Conservation (phyloP, 2,113 vertebrate species). For the Megaleporinus macrocephalus region DNA sequence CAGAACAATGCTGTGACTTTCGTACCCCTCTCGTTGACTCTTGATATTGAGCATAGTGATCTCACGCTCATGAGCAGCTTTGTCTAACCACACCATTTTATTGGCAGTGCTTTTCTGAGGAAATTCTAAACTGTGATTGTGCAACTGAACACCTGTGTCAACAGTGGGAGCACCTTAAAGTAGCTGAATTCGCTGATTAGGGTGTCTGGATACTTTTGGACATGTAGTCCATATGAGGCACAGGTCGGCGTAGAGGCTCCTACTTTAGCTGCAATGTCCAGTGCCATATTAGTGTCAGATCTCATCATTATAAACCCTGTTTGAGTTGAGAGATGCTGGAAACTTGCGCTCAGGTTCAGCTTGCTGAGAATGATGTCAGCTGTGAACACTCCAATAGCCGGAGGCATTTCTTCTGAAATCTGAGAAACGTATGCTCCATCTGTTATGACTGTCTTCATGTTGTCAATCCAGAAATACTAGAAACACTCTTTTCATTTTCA, state of each 20-base stretch:
- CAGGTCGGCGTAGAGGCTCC: not conserved
- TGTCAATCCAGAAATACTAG: slow-evolving; percentile 50
- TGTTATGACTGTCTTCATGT: slow-evolving; percentile 34
- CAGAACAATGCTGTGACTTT: too few relatives aligned
- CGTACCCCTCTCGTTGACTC: too few relatives aligned
- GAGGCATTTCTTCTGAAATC: slow-evolving; percentile 68
- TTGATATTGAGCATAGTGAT: too few relatives aligned
- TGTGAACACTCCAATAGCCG: slow-evolving; percentile 71
- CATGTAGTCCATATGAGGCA: not conserved
- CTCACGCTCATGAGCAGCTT: too few relatives aligned
- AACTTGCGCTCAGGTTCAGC: slow-evolving; percentile 68
- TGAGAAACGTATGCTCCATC: slow-evolving; percentile 68
- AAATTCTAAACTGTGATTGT: too few relatives aligned
- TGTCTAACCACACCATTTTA: too few relatives aligned
- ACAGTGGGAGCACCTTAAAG: too few relatives aligned
- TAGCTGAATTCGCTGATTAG: too few relatives aligned
- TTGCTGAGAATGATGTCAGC: slow-evolving; percentile 70
- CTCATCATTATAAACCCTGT: slow-evolving; percentile 47
- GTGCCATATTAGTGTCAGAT: slow-evolving; percentile 30
- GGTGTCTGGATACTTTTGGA: too few relatives aligned
- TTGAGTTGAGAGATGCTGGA: slow-evolving; percentile 67
- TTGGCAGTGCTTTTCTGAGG: too few relatives aligned
- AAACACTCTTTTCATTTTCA: slow-evolving; percentile 12
- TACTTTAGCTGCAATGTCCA: slow-evolving; percentile 5
- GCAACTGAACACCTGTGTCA: too few relatives aligned